phyloP scores from a whole-genome alignment of 2,113 vertebrate genomes.

The Ramphastos sulfuratus region DNA sequence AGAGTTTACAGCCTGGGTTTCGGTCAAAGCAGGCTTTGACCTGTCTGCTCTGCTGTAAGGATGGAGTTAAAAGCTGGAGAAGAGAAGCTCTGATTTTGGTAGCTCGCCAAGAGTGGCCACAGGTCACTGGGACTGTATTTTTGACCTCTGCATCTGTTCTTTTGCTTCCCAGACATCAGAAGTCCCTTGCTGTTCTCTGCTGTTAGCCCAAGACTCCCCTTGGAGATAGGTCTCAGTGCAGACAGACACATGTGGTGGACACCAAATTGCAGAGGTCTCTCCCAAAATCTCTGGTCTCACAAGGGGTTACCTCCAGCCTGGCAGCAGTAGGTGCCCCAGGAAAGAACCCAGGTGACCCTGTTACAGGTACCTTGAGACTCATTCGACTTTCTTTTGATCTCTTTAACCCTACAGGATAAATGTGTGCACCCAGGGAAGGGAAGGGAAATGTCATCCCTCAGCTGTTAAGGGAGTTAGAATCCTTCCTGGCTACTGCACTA shows the following conservation, averaged over 20 bases:
- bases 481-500: background rate
- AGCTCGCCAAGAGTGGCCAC: background rate
- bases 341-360: background rate
- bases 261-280: background rate
- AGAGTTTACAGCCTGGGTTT: slow-evolving; percentile 47
- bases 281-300: background rate
- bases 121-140: slow-evolving; percentile 6
- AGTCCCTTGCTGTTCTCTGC: background rate
- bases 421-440: background rate
- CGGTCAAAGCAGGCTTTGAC: slow-evolving; percentile 66
- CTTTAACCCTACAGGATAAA: background rate
- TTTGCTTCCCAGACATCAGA: background rate
- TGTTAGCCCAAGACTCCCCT: background rate
- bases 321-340: background rate
- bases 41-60: slow-evolving; percentile 34
- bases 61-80: slow-evolving; percentile 55
- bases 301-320: background rate
- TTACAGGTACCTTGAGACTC: background rate
- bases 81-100: slow-evolving; percentile 20
- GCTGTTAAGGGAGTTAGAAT: background rate
- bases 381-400: background rate
- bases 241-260: background rate
- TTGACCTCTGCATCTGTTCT: slow-evolving; percentile 19
- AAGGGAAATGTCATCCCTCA: background rate
- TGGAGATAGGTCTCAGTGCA: background rate